Evolutionary conservation across 2,797 vertebrate species (phyloP), one percentile per base, ranked within the genome.

Genomic region (Onychomys arenicola): DNA sequence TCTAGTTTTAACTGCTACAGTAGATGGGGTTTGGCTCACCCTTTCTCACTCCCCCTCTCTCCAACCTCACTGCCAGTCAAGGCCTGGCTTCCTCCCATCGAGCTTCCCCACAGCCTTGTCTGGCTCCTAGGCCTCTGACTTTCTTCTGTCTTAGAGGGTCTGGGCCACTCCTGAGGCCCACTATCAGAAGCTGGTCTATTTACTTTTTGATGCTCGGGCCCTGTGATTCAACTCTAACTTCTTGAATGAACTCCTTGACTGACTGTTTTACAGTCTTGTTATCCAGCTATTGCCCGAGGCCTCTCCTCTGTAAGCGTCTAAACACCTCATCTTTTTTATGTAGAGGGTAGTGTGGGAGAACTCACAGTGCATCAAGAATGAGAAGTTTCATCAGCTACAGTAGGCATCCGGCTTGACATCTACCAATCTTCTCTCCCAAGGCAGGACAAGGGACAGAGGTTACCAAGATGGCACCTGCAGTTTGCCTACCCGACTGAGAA

Each of bases 1-100:
- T 89, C 92, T 89, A 86, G 89, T 92, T 96, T 80, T 86, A 92
- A 91, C 46, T 65, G 91, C 49, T 91, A 71, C n/a, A 2, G 92
- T 89, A 90, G 69, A 57, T 8, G 29, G 46, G 43, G 11, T 49
- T 92, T 96, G 63, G 63, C 46, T n/a, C 4, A 12, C 43, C 49
- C 14, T 27, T 49, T 34, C 32, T 32, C 2, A n/a, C 61, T 52
- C 71, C 17, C 90, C 4, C 32, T 84, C 21, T 81, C 73, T 43
- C 46, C 92, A 75, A 80, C 37, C 17, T 63, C 17, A 71, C 63
- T 27, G 5, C 21, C 37, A 11, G 57, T 69, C 52, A 89, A 57
- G 67, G 89, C 23, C 75, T 32, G 10, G 49, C 16, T 81, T 46
- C 37, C 37, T 89, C 17, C 52, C 59, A 57, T 43, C 5, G 69